Evolutionary conservation across 2,113 vertebrate genomes (phyloP).

Genomic region (Oryzias woworae): DNA sequence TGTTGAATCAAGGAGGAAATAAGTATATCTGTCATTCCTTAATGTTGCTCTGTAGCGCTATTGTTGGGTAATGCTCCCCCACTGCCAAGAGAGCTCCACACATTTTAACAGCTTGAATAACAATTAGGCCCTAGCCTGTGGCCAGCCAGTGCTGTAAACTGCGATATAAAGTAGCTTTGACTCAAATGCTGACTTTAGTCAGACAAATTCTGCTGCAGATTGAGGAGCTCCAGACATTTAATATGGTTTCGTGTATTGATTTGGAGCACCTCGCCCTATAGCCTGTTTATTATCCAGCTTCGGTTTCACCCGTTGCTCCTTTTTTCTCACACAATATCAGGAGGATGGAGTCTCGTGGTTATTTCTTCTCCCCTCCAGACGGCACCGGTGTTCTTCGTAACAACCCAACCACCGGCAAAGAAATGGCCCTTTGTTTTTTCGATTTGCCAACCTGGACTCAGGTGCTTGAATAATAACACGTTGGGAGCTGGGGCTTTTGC

Average conservation of each 20-base stretch:
- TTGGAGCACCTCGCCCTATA: constrained; percentile 60
- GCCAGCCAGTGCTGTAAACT: constrained; percentile 31
- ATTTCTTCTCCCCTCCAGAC: constrained; percentile 11
- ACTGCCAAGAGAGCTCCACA: too few relatives aligned
- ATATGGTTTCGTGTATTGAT: constrained; percentile 71
- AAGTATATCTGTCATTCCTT: too few relatives aligned
- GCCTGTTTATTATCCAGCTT: constrained; percentile 66
- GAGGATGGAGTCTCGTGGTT: constrained; percentile 40
- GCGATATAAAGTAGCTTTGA: constrained; percentile 42
- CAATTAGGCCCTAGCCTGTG: too few relatives aligned
- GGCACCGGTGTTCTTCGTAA: constrained; percentile 41
- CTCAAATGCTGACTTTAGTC: constrained; percentile 47
- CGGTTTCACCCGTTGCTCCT: constrained; percentile 65
- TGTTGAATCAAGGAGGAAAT: too few relatives aligned
- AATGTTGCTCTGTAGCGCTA: too few relatives aligned
- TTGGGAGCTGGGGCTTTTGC: constrained; percentile 22
- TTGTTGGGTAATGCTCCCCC: too few relatives aligned
- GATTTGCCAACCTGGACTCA: constrained; percentile 6
- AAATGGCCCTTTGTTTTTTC: constrained; percentile 23
- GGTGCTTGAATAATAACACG: constrained; percentile 45
- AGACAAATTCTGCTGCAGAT: constrained; percentile 65
- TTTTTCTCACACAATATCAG: constrained; percentile 36
- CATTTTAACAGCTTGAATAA: too few relatives aligned
- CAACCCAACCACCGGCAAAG: constrained; percentile 17
- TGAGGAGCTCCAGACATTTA: constrained; percentile 67